Conservation (phyloP, 2,113 vertebrate genomes). For the Perognathus longimembris region DNA sequence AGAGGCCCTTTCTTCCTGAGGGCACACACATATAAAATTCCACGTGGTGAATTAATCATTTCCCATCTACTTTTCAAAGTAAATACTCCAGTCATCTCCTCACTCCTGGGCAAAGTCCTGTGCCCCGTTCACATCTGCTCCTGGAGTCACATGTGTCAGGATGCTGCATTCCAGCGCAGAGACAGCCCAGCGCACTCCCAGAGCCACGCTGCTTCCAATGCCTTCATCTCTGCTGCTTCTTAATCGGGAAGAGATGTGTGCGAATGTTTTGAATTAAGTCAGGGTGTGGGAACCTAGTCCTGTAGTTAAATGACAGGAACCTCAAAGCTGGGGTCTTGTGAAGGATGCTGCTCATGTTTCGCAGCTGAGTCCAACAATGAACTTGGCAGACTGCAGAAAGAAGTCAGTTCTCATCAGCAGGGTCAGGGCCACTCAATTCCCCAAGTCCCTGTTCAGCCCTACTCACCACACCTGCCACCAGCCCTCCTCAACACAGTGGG, state of each 20-base stretch:
- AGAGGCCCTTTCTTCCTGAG: slow-evolving; percentile 57
- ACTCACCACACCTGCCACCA: slow-evolving; percentile 24
- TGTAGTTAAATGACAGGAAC: slow-evolving; percentile 52
- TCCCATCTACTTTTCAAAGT: slow-evolving; percentile 78
- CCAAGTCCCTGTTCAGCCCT: neutral
- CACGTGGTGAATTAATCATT: slow-evolving; percentile 79
- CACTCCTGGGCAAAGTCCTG: slow-evolving; percentile 69
- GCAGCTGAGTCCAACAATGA: slow-evolving; percentile 20
- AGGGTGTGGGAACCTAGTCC: slow-evolving; percentile 71
- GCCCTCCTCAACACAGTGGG: neutral
- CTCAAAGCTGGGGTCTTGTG: slow-evolving; percentile 60
- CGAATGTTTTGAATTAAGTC: slow-evolving; percentile 74
- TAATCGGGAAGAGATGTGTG: slow-evolving; percentile 10
- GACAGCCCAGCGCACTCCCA: neutral
- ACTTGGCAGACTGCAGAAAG: neutral
- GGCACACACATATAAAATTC: slow-evolving; percentile 60
- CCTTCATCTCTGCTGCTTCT: neutral
- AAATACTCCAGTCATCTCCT: slow-evolving; percentile 71
- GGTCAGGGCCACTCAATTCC: neutral
- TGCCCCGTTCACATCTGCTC: slow-evolving; percentile 59
- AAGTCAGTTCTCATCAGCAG: slow-evolving; percentile 14
- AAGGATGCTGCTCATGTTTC: slow-evolving; percentile 46
- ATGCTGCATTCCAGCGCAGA: slow-evolving; percentile 50
- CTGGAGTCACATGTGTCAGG: slow-evolving; percentile 18
- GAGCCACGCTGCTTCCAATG: neutral